phyloP scores from a whole-genome alignment of 2,113 vertebrate species.

The Laticauda colubrina region DNA sequence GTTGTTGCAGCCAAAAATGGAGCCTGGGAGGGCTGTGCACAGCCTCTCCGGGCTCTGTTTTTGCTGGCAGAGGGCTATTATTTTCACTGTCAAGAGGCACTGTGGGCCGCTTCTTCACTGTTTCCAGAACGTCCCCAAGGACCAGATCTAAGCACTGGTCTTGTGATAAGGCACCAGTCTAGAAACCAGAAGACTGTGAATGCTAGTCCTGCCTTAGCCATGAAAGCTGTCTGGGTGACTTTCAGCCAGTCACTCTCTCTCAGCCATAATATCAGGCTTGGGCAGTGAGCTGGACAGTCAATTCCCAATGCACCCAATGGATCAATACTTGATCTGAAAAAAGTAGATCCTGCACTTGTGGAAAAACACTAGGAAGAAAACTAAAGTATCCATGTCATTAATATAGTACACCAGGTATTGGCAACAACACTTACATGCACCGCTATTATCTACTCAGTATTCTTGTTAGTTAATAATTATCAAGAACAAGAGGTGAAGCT shows the following conservation, averaged over 20 bases:
- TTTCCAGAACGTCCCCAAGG: no score
- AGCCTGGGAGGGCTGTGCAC: no score
- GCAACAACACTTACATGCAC: neutral
- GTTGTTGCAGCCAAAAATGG: no score
- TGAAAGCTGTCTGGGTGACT: neutral
- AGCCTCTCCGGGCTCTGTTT: no score
- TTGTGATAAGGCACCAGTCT: neutral
- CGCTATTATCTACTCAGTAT: neutral
- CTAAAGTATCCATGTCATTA: neutral
- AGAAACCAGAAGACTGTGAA: neutral
- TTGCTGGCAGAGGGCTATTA: no score
- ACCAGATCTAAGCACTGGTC: neutral
- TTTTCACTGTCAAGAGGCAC: no score
- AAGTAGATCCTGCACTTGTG: neutral
- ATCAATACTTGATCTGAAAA: neutral
- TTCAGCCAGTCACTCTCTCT: neutral
- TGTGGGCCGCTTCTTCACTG: no score
- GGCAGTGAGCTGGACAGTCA: neutral
- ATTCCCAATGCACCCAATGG: neutral
- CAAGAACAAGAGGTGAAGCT: neutral
- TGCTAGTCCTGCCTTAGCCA: neutral
- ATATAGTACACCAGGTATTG: neutral
- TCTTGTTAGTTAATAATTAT: neutral
- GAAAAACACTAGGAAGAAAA: neutral
- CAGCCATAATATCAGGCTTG: neutral